These are phyloP conservation scores for Scarus forsteni DNA, from an alignment of 2,797 vertebrate genomes.

Conservation along the genomic window DNA sequence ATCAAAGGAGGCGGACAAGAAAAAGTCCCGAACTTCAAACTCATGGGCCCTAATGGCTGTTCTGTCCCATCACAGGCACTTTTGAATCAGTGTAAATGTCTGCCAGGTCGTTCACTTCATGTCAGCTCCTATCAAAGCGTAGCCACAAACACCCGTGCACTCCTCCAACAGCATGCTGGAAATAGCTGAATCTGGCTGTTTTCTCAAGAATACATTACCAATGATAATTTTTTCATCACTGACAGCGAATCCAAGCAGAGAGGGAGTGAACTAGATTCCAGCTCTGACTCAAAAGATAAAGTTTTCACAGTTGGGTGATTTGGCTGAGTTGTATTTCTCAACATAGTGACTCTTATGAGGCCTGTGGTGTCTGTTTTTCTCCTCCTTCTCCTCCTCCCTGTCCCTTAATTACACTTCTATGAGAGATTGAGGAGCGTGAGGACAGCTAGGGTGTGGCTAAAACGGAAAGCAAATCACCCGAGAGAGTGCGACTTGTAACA, in stretches of 20 bases:
- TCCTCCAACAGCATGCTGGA: constrained; percentile 16
- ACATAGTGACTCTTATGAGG: constrained; percentile 50
- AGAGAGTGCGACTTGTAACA: constrained; percentile 25
- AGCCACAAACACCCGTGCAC: constrained; percentile 19
- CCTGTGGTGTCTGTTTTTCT: constrained; percentile 47
- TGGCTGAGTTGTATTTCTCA: constrained; percentile 54
- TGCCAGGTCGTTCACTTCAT: constrained; percentile 33
- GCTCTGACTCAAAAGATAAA: constrained; percentile 65
- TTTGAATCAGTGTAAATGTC: constrained; percentile 30
- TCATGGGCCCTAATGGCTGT: constrained; percentile 47
- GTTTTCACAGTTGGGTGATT: constrained; percentile 72
- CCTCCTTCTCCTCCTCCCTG: constrained; percentile 30
- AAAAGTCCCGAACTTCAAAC: constrained; percentile 44
- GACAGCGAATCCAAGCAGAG: constrained; percentile 10
- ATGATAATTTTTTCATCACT: constrained; percentile 59
- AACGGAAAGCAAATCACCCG: constrained; percentile 38
- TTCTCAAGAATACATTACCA: constrained; percentile 52
- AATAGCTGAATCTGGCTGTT: constrained; percentile 45
- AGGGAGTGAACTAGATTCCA: constrained; percentile 40
- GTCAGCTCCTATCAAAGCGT: constrained; percentile 37
- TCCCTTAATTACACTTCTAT: constrained; percentile 69
- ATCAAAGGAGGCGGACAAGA: constrained; percentile 42
- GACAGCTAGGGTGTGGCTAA: constrained; percentile 66
- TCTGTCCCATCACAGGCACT: constrained; percentile 32
- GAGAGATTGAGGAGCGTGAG: constrained; percentile 52